Evolutionary conservation across 2,888 invertebrate genomes (phyloP), one percentile per base, ranked within the genome.

Genomic region (Drosophila quinaria): DNA sequence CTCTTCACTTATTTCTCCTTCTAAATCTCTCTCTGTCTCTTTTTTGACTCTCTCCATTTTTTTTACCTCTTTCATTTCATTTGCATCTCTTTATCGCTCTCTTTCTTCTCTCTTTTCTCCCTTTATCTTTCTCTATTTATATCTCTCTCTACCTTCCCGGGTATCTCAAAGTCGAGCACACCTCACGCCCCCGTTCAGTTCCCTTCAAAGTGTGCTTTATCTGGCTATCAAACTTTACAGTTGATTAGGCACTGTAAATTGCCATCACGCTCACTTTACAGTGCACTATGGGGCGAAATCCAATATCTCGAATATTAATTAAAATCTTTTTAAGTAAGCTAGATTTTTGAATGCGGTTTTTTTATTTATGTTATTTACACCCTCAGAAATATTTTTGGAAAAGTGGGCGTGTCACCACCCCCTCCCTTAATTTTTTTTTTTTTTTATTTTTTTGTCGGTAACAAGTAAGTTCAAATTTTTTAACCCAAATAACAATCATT

Each of bases 181-280:
- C 35, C 25, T 25, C 2, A 4, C 2, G n/a, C 0, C 8, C 4
- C 1, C 8, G 13, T 25, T 2, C 44, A 42, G 25, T 35, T 13
- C 10, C 8, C 6, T 10, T 33, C 31, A 39, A 47, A 37, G 44
- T 54, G 56, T 63, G 63, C 33, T 8, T 17, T 41, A 63, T 56
- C 47, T 33, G 22, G 39, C n/a, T 3, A 56, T 51, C 41, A 71
- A 71, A 52, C 47, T 47, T 46, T 71, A 60, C 60, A 56, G 60
- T 60, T 71, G 55, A 59, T n/a, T 50, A 13, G 22, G 39, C 50
- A 55, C 35, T 50, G 61, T 29, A 62, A 55, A 39, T 55, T 39
- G 55, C 19, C 1, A 31, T 4, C 8, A 17, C n/a, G 35, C 33
- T 54, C 25, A 37, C 31, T 46, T 55, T 25, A 10, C 37, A 33